phyloP scores from a whole-genome alignment of 2,113 vertebrate species.

The Tachycineta bicolor region DNA sequence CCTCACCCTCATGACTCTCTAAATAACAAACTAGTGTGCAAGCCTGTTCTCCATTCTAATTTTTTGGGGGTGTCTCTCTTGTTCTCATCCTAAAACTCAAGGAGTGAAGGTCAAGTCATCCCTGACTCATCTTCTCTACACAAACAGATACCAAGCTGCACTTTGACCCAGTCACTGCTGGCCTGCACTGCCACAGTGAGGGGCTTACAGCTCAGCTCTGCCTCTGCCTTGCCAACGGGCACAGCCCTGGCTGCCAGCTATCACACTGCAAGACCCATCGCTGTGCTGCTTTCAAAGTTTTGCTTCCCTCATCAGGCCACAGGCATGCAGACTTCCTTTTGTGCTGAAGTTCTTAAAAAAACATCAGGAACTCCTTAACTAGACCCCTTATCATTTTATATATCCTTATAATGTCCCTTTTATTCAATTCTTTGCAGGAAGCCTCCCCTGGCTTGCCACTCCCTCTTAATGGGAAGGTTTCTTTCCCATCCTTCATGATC shows the following conservation, averaged over 20 bases:
- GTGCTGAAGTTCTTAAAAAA: background rate
- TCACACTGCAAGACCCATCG: background rate
- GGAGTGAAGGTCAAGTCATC: background rate
- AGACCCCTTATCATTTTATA: background rate
- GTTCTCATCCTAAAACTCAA: background rate
- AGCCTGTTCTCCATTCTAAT: background rate
- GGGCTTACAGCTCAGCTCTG: background rate
- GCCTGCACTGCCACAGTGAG: background rate
- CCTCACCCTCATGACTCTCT: background rate
- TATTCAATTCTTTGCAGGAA: background rate
- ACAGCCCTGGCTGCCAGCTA: background rate
- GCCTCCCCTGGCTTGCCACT: background rate
- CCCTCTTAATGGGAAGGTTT: background rate
- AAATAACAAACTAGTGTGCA: background rate
- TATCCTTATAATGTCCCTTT: background rate
- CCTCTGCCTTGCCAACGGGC: background rate
- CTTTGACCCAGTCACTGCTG: background rate
- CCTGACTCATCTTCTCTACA: background rate
- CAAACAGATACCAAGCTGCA: background rate
- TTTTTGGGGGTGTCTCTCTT: background rate
- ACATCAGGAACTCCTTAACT: background rate
- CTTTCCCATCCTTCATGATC: background rate
- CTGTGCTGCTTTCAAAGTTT: background rate
- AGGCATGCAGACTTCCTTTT: background rate
- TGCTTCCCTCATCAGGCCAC: background rate